A percentile compares a stretch with the other conserved stretches of the same genome.
Evolutionary conservation across 2,888 invertebrate genomes (phyloP).

Genomic region (Drosophila kambysellisi): DNA sequence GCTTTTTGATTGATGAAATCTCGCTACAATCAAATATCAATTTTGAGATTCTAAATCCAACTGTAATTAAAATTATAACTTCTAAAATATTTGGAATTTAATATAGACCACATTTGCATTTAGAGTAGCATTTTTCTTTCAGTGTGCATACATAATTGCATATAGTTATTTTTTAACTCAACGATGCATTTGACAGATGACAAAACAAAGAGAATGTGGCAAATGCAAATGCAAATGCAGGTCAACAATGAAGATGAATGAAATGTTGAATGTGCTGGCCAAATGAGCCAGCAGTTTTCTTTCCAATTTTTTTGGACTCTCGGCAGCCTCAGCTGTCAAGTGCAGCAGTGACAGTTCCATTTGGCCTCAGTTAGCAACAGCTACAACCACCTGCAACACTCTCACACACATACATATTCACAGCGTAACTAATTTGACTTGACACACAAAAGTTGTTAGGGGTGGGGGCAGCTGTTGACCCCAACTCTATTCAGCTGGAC

Average conservation of each 20-base stretch:
- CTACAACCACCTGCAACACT: constrained; percentile 61
- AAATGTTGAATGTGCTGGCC: constrained; percentile 19
- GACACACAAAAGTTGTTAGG: constrained; percentile 47
- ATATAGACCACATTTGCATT: not conserved
- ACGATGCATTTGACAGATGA: constrained; percentile 71
- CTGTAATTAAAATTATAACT: too few species aligned
- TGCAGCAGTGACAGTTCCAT: constrained; percentile 44
- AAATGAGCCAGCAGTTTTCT: constrained; percentile 40
- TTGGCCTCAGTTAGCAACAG: constrained; percentile 50
- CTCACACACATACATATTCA: constrained; percentile 11
- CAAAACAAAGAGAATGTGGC: constrained; percentile 58
- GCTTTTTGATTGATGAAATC: not conserved
- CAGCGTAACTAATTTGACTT: constrained; percentile 71
- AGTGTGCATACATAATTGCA: not conserved
- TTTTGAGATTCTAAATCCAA: not conserved
- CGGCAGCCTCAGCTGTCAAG: constrained; percentile 37
- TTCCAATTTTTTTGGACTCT: not conserved
- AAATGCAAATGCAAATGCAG: constrained; percentile 64
- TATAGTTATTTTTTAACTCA: constrained; percentile 19
- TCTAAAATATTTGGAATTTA: not conserved
- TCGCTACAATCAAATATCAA: not conserved
- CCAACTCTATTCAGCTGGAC: constrained; percentile 26
- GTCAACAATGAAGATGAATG: constrained; percentile 71
- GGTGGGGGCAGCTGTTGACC: not conserved
- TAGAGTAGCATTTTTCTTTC: not conserved